Percentiles rank a stretch among this genome's conserved stretches.
Evolutionary conservation across 2,888 invertebrate genomes (phyloP).

Genomic region (Scelioninae gen. 1): DNA sequence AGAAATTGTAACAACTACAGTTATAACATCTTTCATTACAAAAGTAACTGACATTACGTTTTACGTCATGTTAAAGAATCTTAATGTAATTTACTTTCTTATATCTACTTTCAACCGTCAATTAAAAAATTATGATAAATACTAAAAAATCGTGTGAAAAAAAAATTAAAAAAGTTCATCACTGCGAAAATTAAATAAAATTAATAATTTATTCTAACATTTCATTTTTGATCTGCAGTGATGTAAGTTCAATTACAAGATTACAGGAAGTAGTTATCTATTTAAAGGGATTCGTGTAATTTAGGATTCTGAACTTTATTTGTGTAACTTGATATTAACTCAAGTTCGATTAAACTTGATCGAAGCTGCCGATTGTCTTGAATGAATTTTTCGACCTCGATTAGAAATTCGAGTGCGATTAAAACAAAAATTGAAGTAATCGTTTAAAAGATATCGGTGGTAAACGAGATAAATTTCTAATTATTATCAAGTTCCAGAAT

Average conservation of each 20-base stretch:
- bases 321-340: constrained; percentile 39
- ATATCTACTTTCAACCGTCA: no score
- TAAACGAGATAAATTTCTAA: constrained; percentile 1
- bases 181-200: not conserved
- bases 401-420: constrained; percentile 28
- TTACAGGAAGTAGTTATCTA: constrained; percentile 21
- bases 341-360: constrained; percentile 36
- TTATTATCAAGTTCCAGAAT: not conserved
- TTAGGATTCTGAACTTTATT: constrained; percentile 39
- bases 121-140: no score
- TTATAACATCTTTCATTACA: no score
- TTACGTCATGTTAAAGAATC: not conserved
- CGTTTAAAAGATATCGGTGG: not conserved
- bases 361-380: constrained; percentile 8
- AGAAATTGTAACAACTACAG: no score
- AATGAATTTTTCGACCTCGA: constrained; percentile 34
- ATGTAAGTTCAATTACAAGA: constrained; percentile 6
- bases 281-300: constrained; percentile 35
- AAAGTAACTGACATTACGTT: not conserved
- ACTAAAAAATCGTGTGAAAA: no score
- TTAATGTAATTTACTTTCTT: no score
- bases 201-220: not conserved
- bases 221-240: not conserved
- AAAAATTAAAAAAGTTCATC: no score
- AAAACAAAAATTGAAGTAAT: constrained; percentile 4